Base-by-base conservation (phyloP, 1,140 invertebrate species). In the Ostrea edulis region DNA sequence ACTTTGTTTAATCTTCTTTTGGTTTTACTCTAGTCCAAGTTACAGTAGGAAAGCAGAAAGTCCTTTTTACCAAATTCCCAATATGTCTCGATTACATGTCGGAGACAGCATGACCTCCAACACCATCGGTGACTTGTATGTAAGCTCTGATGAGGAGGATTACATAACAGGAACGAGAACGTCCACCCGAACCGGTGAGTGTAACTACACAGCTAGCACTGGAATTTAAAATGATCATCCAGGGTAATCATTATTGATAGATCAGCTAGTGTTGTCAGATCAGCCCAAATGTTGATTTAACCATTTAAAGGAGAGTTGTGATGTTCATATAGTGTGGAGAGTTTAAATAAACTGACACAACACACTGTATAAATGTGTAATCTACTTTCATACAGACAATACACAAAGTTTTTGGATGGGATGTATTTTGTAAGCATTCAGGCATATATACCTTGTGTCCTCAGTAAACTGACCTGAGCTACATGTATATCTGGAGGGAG, bases 31-130 rank as follows among this genome's bases (percentile, higher is more conserved):
- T 84, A 91, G 90, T 65, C 89, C 87, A 20, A 90, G 88, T 53
- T 91, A 92, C 87, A 88, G 90, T 65, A 88, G 89, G 44, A 87
- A 89, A 62, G 83, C 87, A 25, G 86, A 84, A 62, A 68, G 82
- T 20, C 52, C 90, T 54, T 53, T 62, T 4, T 91, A 91, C 85
- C 88, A 90, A 22, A 92, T 88, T 52, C 92, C 92, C 58, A 92
- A 92, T 83, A 91, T 92, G 90, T 92, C 91, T 52, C 87, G 91
- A 7, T 58, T 87, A 29, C 83, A 87, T 82, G 54, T 92, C 14
- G 83, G 58, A 35, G 88, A 85, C 11, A 25, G 11, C 25, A 44
- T 35, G 11, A 52, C 11, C 3, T 12, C 51, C 52, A 62, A 52
- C 7, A 14, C 44, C 20, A 52, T 54, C 12, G 8, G 71, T 65